A percentile compares a stretch with the other conserved stretches of the same genome.
These are phyloP conservation scores for Drosophila repletoides DNA, from an alignment of 1,140 invertebrate species.

Conservation along the genomic window DNA sequence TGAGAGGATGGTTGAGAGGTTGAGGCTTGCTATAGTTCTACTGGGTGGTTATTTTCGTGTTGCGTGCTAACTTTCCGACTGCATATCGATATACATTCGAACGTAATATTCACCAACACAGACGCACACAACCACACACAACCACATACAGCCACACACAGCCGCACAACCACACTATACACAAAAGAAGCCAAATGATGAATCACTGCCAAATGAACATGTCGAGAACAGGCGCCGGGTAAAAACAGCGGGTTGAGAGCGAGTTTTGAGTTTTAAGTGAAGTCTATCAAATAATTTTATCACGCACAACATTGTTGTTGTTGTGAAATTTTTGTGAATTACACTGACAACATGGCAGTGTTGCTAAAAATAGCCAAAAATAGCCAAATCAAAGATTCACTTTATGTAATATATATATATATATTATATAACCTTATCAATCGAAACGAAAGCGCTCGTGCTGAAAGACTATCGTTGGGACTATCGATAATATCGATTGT, in stretches of 20 bases:
- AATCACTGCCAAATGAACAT: slow-evolving; percentile 72
- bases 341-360: too few relatives aligned
- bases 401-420: too few relatives aligned
- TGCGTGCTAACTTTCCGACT: slow-evolving; percentile 25
- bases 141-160: background rate
- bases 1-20: too few relatives aligned
- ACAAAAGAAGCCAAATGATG: slow-evolving; percentile 55
- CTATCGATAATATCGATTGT: too few relatives aligned
- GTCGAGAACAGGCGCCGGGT: slow-evolving; percentile 7
- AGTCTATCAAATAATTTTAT: slow-evolving; percentile 44
- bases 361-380: too few relatives aligned
- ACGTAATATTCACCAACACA: background rate
- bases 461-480: too few relatives aligned
- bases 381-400: too few relatives aligned
- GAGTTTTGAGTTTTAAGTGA: slow-evolving; percentile 13
- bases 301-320: slow-evolving; percentile 20
- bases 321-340: too few relatives aligned
- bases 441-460: too few relatives aligned
- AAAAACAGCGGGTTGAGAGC: background rate
- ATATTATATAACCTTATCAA: too few relatives aligned
- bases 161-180: background rate
- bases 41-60: background rate
- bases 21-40: too few relatives aligned
- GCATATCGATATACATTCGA: slow-evolving; percentile 40
- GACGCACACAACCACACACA: background rate